Evolutionary conservation across 2,113 vertebrate species (phyloP).

Genomic region (Pollachius pollachius): DNA sequence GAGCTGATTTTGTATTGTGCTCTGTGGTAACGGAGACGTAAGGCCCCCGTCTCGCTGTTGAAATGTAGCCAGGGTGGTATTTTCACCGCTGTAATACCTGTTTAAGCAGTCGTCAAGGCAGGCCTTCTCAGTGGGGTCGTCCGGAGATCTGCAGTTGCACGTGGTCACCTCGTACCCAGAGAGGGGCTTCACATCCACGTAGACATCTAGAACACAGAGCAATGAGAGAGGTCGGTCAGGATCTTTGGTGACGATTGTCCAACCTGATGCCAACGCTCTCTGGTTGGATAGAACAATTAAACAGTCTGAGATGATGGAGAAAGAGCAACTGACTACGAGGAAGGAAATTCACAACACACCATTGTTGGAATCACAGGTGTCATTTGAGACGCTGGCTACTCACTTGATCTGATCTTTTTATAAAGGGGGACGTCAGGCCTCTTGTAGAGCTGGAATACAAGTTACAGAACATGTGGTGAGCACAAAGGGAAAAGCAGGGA

Average conservation of each 20-base stretch:
- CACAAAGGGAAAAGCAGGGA: constrained; percentile 5
- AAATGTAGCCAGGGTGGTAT: neutral
- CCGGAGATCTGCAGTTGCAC: constrained; percentile 88
- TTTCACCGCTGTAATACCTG: constrained; percentile 70
- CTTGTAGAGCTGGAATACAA: constrained; percentile 83
- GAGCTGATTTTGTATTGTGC: no score
- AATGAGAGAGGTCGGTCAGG: neutral
- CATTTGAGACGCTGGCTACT: constrained; percentile 59
- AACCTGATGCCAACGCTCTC: neutral
- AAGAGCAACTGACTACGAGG: no score
- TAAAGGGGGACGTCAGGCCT: constrained; percentile 98
- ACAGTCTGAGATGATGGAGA: neutral
- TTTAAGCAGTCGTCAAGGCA: constrained; percentile 96
- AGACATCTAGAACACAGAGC: constrained; percentile 79
- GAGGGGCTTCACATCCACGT: constrained; percentile 96
- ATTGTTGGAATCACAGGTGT: no score
- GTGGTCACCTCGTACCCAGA: constrained; percentile 96
- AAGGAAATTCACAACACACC: no score
- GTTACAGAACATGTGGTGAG: neutral
- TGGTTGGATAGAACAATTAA: neutral
- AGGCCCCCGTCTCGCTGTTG: no score
- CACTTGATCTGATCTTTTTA: constrained; percentile 98
- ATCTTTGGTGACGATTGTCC: neutral
- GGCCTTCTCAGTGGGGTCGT: constrained; percentile 76
- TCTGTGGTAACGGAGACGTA: no score